Evolutionary conservation across 2,797 vertebrate genomes (phyloP).

Genomic region (Emydoidea blandingii): DNA sequence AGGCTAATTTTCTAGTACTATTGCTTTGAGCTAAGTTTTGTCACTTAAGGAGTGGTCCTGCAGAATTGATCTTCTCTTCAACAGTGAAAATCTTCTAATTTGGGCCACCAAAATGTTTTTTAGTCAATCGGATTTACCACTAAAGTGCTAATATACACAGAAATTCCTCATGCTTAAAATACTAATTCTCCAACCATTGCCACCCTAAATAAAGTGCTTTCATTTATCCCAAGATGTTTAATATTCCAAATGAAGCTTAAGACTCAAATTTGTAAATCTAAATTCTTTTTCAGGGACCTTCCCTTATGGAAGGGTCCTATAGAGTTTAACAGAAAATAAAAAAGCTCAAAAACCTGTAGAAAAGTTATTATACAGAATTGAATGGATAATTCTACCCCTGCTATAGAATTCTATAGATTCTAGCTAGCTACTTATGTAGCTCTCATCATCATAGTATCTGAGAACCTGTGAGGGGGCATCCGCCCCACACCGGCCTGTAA

Average conservation of each 20-base stretch:
- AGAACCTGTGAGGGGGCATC: not conserved
- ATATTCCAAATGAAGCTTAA: slow-evolving; percentile 1
- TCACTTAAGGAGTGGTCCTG: not conserved
- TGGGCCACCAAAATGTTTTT: not conserved
- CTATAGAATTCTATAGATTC: not conserved
- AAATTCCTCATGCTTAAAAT: not conserved
- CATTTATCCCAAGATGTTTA: not conserved
- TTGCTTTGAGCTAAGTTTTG: not conserved
- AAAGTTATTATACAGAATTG: not conserved
- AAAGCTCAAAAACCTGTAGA: not conserved
- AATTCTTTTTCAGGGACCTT: not conserved
- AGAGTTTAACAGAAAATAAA: slow-evolving; percentile 5
- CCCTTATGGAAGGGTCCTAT: not conserved
- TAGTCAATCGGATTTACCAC: not conserved
- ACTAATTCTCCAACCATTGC: accelerated
- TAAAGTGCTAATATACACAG: not conserved
- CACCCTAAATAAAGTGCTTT: not conserved
- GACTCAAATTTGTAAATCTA: slow-evolving; percentile 21
- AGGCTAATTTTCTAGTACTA: not conserved
- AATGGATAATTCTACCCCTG: not conserved
- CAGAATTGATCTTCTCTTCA: not conserved
- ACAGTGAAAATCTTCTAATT: not conserved
- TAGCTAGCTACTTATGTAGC: not conserved
- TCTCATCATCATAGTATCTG: not conserved
- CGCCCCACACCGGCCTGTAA: too few relatives aligned